Base-by-base conservation (phyloP, 2,888 invertebrate species). In the Halocaridina rubra region DNA sequence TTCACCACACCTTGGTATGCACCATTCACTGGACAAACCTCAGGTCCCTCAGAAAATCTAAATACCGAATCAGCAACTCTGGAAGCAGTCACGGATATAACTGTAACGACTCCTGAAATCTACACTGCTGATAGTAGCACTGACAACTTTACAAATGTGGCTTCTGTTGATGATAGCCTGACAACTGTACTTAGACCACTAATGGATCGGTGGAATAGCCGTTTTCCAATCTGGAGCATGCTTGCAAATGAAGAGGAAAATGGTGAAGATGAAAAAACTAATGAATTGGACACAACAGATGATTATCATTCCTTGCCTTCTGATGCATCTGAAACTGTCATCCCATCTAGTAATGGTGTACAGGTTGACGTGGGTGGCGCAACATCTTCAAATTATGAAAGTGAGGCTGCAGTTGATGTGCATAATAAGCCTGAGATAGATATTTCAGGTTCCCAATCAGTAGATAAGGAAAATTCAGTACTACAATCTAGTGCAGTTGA, bases 271-370 rank as follows among this genome's bases (percentile, higher is more conserved):
- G 33, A 30, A n/a, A 69, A 64, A 10, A 69, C 19, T 7, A 5
- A 67, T n/a, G 67, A 67, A 13, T 22, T 46, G 3, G 76, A 81
- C 16, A 39, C 69, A 3, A 76, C 76, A 4, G 76, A 67, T 19
- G 81, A 81, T 24, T 81, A 81, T 61, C 76, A 81, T 27, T 67
- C 81, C 29, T 76, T 67, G 5, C 81, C 81, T 8, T 57, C 30
- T 16, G 30, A 22, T 13, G 33, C 57, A 10, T 53, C 76, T n/a
- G 81, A 76, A 46, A 69, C 76, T 2, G 69, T 67, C n/a, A 69
- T 69, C 8, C 81, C 81, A 10, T 33, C 30, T 7, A 27, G 7
- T 22, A 76, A 46, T 32, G 76, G 67, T 0, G 27, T 67, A 29
- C 24, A 30, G 1, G 8, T 16, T 46, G 67, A 75, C 22, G 30